Base-by-base conservation (phyloP, 2,797 vertebrate species). In the Sebastiscus tertius region DNA sequence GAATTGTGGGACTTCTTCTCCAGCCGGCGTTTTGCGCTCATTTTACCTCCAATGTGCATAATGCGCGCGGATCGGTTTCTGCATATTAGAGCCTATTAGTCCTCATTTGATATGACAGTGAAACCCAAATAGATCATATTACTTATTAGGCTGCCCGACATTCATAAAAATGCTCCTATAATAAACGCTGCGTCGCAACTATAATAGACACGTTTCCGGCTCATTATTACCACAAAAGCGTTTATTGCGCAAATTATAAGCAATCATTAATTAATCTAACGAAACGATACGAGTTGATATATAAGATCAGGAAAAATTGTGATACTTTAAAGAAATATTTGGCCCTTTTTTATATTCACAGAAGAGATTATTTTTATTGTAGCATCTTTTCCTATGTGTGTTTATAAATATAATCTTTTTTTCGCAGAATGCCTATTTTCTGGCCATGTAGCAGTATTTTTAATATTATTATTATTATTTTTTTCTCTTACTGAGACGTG, bases 401-500 rank as follows among this genome's bases (percentile, higher is more conserved):
- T 81, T 33, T 64, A 62, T 72, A 79, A 77, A 77, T 73, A n/a
- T 67, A 64, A 82, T 78, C 31, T 78, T 82, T 86, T 80, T 49
- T 59, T 72, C 68, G 52, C 68, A 81, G 59, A 72, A 74, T 72
- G 26, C 7, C 46, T 72, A 42, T 91, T 92, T 91, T 87, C 79
- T 86, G 81, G 67, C 80, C 62, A 86, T 88, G 82, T 86, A 89
- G 83, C 86, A 85, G 84, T 87, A 89, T 92, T 86, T 89, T 85
- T 93, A 82, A 87, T 82, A 74, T 80, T 87, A 26, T 62, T 82
- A 76, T 46, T 78, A 24, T 62, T 82, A 61, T 34, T 78, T 72
- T 79, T 80, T 55, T 49, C 66, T 52, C 39, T 16, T 16, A 92
- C 83, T 77, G 91, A 95, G 93, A 95, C 93, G 94, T 95, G 95